Percentiles rank a stretch among this genome's conserved stretches.
Conservation (phyloP, 2,797 vertebrate species). For the Acridotheres tristis region DNA sequence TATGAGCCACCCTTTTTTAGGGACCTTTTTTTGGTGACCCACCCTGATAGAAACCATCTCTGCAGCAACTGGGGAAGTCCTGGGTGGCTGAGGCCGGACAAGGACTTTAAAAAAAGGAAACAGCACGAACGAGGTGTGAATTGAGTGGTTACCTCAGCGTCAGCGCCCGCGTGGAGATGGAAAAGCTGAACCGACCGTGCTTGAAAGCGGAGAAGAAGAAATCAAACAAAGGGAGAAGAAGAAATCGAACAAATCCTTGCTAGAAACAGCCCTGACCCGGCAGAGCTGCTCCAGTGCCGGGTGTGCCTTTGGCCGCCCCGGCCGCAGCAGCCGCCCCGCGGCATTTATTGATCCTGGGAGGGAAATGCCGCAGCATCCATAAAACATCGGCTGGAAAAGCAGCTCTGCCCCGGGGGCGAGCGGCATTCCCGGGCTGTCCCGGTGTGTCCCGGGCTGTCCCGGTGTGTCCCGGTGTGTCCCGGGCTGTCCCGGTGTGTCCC, state of each 20-base stretch:
- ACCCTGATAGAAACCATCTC: neutral
- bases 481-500: neutral
- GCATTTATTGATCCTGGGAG: neutral
- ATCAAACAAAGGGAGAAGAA: neutral
- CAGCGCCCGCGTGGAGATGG: neutral
- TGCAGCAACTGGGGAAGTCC: neutral
- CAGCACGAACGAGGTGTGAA: rapidly evolving
- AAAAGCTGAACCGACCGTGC: neutral
- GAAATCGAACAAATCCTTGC: neutral
- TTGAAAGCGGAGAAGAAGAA: neutral
- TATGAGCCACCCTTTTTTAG: neutral
- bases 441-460: neutral
- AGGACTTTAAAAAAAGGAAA: neutral
- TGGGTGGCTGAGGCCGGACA: neutral
- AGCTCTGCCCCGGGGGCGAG: neutral
- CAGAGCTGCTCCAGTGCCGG: neutral
- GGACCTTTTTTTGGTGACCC: neutral
- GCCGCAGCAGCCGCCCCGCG: neutral
- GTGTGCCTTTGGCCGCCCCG: neutral
- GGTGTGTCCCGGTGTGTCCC: neutral
- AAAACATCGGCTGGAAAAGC: neutral
- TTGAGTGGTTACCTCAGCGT: neutral
- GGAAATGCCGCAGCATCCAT: neutral
- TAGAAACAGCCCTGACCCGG: neutral
- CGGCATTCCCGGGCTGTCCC: neutral